These are phyloP conservation scores for Azorinus chamasolen DNA, from an alignment of 2,888 invertebrate genomes.

Conservation along the genomic window DNA sequence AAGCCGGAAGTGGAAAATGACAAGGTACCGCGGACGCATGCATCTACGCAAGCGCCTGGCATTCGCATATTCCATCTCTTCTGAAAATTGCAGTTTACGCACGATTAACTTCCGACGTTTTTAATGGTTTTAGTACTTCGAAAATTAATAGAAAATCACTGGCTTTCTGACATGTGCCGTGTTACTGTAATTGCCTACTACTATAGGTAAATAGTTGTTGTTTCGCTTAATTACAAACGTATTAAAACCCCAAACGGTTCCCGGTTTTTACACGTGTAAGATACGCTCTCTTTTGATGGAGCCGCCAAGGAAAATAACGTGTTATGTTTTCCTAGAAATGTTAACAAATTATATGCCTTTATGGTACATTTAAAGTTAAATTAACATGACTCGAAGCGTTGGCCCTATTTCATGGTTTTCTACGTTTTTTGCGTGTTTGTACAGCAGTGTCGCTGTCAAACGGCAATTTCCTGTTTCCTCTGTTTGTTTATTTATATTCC, in stretches of 20 bases:
- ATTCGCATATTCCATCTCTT: too few relatives aligned
- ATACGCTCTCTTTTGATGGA: slow-evolving; percentile 25
- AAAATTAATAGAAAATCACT: slow-evolving; percentile 53
- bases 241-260: slow-evolving; percentile 49
- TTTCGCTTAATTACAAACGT: slow-evolving; percentile 62
- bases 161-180: slow-evolving; percentile 27
- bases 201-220: slow-evolving; percentile 65
- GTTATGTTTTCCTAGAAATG: slow-evolving; percentile 45
- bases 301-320: slow-evolving; percentile 53
- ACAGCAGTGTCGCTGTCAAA: too few relatives aligned
- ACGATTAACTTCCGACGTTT: slow-evolving; percentile 19
- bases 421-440: slow-evolving; percentile 34
- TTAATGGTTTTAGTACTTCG: slow-evolving; percentile 14
- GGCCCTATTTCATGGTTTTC: slow-evolving; percentile 57
- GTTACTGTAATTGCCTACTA: slow-evolving; percentile 49
- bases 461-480: too few relatives aligned
- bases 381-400: slow-evolving; percentile 53
- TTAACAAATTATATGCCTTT: slow-evolving; percentile 46
- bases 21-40: too few relatives aligned
- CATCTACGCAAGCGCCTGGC: too few relatives aligned
- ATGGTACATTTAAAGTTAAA: slow-evolving; percentile 58
- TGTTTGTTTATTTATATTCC: too few relatives aligned
- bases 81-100: neutral
- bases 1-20: too few relatives aligned
- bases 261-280: slow-evolving; percentile 45